A percentile compares a stretch with the other conserved stretches of the same genome.
phyloP scores from a whole-genome alignment of 2,113 vertebrate species.

The Miniopterus natalensis region DNA sequence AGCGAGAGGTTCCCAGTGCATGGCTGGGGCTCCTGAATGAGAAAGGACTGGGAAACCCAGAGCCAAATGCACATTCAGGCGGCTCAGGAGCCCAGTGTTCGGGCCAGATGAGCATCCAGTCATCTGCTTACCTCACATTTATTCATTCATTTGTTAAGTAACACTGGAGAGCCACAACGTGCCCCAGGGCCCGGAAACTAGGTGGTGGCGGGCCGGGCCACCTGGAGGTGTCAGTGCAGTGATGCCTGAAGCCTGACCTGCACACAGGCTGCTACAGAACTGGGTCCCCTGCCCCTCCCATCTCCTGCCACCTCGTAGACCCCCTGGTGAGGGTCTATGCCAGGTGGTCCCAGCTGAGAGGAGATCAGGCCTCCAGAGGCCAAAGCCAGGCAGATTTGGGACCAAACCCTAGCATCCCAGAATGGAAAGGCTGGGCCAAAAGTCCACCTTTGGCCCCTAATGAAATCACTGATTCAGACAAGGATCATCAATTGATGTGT shows the following conservation, averaged over 20 bases:
- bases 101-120: not conserved
- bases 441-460: not conserved
- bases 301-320: not conserved
- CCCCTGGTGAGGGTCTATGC: not conserved
- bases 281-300: not conserved
- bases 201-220: not conserved
- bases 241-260: not conserved
- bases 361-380: not conserved
- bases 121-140: not conserved
- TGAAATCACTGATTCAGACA: not conserved
- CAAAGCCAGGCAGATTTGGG: conserved; percentile 10
- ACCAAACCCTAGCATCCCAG: not conserved
- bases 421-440: not conserved
- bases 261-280: rapidly evolving
- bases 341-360: not conserved
- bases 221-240: not conserved
- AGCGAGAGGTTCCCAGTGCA: not conserved
- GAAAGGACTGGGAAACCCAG: not conserved
- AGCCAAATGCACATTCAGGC: not conserved
- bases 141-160: not conserved
- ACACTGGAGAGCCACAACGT: too few relatives aligned
- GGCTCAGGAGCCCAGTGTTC: not conserved
- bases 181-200: not conserved
- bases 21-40: not conserved
- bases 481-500: not conserved